Evolutionary conservation across 2,888 invertebrate species (phyloP).

Genomic region (Trissolcus japonicus): DNA sequence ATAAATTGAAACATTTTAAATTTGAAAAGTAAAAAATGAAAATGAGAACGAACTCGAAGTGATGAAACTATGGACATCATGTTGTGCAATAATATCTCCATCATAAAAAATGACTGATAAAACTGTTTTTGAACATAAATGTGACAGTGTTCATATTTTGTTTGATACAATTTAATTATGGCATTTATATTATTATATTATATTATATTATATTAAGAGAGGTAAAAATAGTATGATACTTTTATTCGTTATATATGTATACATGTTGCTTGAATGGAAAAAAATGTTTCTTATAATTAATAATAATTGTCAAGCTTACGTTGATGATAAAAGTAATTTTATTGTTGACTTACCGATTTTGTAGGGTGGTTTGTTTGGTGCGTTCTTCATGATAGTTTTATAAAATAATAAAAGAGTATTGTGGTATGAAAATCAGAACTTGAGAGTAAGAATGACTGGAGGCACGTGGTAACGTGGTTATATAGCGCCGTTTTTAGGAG

Average conservation of each 20-base stretch:
- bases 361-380: constrained; percentile 72
- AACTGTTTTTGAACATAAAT: too few relatives aligned
- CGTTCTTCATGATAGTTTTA: neutral
- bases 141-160: too few relatives aligned
- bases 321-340: neutral
- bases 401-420: neutral
- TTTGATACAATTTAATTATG: too few relatives aligned
- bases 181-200: too few relatives aligned
- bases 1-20: too few relatives aligned
- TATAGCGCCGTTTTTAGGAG: neutral
- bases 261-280: neutral
- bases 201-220: too few relatives aligned
- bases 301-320: constrained; percentile 8
- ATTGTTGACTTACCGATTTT: constrained; percentile 77
- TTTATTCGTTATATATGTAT: neutral
- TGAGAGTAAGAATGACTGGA: neutral
- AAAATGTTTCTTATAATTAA: neutral
- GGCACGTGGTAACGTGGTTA: constrained; percentile 2
- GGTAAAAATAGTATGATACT: neutral
- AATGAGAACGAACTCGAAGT: too few relatives aligned
- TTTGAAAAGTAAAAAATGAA: too few relatives aligned
- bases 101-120: too few relatives aligned
- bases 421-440: neutral
- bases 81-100: too few relatives aligned
- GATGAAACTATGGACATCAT: too few relatives aligned